Evolutionary conservation across 1,140 invertebrate species (phyloP).

Genomic region (Leptinotarsa texana): DNA sequence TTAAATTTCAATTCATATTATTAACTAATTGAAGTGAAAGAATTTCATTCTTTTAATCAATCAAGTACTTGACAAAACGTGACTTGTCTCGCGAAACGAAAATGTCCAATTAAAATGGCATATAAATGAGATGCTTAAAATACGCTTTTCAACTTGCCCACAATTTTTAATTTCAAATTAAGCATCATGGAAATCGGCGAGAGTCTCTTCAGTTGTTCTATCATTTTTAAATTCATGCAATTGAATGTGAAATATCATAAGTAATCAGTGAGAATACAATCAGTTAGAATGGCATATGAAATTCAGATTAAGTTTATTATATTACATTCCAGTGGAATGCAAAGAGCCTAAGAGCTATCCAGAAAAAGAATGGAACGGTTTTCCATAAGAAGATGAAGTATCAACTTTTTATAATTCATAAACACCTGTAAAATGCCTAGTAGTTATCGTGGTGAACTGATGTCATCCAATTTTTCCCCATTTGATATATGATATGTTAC

Average conservation of each 20-base stretch:
- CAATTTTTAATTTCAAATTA: conserved; percentile 39
- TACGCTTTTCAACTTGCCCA: conserved; percentile 35
- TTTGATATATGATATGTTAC: no score
- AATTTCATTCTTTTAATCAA: conserved; percentile 39
- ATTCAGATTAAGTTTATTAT: no score
- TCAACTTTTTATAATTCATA: no score
- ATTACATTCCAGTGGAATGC: no score
- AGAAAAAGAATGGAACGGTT: no score
- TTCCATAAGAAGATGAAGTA: no score
- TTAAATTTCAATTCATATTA: not conserved
- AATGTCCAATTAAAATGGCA: conserved; percentile 40
- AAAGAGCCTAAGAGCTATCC: no score
- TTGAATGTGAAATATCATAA: conserved; percentile 25
- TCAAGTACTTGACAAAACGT: conserved; percentile 38
- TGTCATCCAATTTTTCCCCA: no score
- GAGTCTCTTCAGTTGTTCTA: conserved; percentile 15
- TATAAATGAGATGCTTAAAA: conserved; percentile 39
- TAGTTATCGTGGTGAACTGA: no score
- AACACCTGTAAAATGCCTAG: no score
- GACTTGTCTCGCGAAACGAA: conserved; percentile 34
- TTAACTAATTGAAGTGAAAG: not conserved
- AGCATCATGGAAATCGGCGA: conserved; percentile 31
- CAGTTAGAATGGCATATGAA: no score
- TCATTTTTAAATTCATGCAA: conserved; percentile 34
- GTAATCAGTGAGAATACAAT: not conserved